These are phyloP conservation scores for Hycleus phaleratus DNA, from an alignment of 1,140 invertebrate genomes.

Conservation along the genomic window DNA sequence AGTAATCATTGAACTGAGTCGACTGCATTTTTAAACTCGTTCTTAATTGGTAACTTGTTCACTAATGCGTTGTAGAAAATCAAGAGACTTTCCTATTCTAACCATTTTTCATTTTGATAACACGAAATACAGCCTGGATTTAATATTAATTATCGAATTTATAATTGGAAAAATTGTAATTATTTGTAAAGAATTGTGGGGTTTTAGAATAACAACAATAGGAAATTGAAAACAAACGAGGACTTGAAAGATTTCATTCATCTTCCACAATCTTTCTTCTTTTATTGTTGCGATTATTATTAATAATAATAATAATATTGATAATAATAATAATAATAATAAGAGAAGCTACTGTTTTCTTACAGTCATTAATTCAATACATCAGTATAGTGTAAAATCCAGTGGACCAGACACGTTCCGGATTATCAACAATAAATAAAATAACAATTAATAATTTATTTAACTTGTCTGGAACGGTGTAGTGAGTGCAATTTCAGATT, in stretches of 20 bases:
- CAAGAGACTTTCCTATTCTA: too few species aligned
- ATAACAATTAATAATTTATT: conserved; percentile 11
- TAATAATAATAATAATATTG: neutral
- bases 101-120: too few species aligned
- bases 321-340: neutral
- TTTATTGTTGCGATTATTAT: neutral
- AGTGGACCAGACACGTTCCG: conserved; percentile 3
- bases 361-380: conserved; percentile 26
- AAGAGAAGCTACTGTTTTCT: conserved; percentile 22
- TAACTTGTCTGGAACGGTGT: conserved; percentile 13
- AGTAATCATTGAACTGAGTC: too few species aligned
- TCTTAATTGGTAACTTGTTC: too few species aligned
- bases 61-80: too few species aligned
- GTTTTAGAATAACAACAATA: conserved; percentile 16
- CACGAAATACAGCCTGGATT: too few species aligned
- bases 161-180: too few species aligned
- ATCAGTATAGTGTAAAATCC: conserved; percentile 16
- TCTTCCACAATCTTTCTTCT: conserved; percentile 16
- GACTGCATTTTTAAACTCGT: too few species aligned
- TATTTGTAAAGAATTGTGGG: neutral
- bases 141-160: too few species aligned
- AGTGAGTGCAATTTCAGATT: conserved; percentile 34
- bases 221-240: conserved; percentile 21
- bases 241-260: conserved; percentile 17
- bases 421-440: conserved; percentile 18